Evolutionary conservation across 2,888 invertebrate genomes (phyloP).

Genomic region (Salpingus planirostris): DNA sequence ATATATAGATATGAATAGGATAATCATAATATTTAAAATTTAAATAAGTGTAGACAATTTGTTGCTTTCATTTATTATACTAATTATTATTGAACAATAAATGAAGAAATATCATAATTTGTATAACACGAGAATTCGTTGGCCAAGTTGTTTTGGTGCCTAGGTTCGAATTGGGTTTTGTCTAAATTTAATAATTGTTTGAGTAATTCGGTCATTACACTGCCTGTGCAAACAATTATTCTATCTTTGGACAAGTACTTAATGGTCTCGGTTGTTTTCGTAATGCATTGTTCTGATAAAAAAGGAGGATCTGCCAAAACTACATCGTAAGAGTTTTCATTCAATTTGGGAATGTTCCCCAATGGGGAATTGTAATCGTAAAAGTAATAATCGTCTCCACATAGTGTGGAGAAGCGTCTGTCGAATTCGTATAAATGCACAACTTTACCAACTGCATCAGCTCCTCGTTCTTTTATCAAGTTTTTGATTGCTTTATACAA

Average conservation of each 20-base stretch:
- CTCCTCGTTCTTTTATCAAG: conserved; percentile 25
- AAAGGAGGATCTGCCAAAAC: conserved; percentile 94
- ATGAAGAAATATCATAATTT: conserved; percentile 67
- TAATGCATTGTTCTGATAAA: conserved; percentile 83
- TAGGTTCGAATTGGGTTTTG: conserved; percentile 64
- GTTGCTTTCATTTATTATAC: conserved; percentile 2
- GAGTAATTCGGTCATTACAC: conserved; percentile 67
- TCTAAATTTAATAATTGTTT: conserved; percentile 53
- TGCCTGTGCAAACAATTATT: conserved; percentile 84
- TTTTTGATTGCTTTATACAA: conserved; percentile 61
- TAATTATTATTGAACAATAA: conserved; percentile 20
- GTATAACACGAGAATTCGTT: conserved; percentile 90
- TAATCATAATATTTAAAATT: conserved; percentile 8
- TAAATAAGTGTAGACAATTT: not conserved
- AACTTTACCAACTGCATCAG: conserved; percentile 18
- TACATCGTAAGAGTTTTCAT: conserved; percentile 60
- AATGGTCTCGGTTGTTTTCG: conserved; percentile 72
- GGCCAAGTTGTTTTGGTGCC: conserved; percentile 80
- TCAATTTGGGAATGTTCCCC: conserved; percentile 50
- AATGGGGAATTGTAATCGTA: conserved; percentile 84
- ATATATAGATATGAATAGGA: conserved; percentile 10
- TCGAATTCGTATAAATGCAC: conserved; percentile 63
- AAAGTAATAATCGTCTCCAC: conserved; percentile 67
- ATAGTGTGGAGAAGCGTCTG: conserved; percentile 67
- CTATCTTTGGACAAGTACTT: conserved; percentile 61